Conservation (phyloP, 2,888 invertebrate genomes). For the Morpho achilles region DNA sequence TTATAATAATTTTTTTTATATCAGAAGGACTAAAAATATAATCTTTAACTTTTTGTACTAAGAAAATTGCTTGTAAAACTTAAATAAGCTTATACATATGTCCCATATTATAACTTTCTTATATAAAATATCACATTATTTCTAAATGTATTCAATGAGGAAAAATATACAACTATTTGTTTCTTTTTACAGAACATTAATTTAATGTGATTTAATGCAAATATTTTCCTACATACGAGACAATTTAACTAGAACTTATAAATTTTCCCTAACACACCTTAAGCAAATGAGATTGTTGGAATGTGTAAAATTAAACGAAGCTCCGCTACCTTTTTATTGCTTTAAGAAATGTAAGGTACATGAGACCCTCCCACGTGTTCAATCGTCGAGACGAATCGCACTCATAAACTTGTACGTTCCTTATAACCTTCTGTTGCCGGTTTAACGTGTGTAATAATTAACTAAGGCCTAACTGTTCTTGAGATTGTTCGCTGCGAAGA, state of each 20-base stretch:
- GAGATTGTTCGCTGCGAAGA: slow-evolving; percentile 1
- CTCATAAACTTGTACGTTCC: slow-evolving; percentile 65
- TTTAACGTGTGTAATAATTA: slow-evolving; percentile 45
- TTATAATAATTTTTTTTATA: too few species aligned
- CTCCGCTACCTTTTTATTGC: slow-evolving; percentile 43
- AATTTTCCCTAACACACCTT: slow-evolving; percentile 3
- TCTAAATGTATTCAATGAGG: too few species aligned
- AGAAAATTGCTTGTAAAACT: too few species aligned
- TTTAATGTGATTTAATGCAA: too few species aligned
- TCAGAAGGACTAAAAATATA: too few species aligned
- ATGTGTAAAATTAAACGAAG: slow-evolving; percentile 41
- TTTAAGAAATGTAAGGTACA: slow-evolving; percentile 41
- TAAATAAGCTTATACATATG: too few species aligned
- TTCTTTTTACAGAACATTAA: too few species aligned
- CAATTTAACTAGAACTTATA: slow-evolving; percentile 9
- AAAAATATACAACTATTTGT: too few species aligned
- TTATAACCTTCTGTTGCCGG: slow-evolving; percentile 41
- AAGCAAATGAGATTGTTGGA: slow-evolving; percentile 12
- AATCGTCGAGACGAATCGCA: slow-evolving; percentile 73
- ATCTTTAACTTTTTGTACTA: too few species aligned
- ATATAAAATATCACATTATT: too few species aligned
- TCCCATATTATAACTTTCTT: too few species aligned
- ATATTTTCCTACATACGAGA: neutral
- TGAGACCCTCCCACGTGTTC: slow-evolving; percentile 58
- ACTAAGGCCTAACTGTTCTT: slow-evolving; percentile 18